These are phyloP conservation scores for Megaceryle maxima DNA, from an alignment of 2,113 vertebrate genomes.

Conservation along the genomic window DNA sequence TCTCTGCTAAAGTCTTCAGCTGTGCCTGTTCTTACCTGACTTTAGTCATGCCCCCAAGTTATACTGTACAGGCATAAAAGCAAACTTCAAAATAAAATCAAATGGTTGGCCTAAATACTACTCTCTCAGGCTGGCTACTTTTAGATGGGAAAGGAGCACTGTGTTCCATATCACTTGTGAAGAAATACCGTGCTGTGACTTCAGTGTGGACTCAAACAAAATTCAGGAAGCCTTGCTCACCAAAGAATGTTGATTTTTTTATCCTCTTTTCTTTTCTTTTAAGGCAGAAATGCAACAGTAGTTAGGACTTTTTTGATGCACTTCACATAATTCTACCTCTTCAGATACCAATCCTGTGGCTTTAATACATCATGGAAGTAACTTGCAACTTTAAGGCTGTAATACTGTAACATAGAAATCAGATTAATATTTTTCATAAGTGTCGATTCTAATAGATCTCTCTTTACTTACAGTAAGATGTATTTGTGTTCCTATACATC, in stretches of 20 bases:
- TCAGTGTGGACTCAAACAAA: background rate
- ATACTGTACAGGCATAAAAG: background rate
- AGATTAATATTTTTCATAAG: background rate
- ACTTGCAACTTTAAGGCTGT: background rate
- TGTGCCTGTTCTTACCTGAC: background rate
- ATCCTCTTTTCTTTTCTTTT: background rate
- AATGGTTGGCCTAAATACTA: background rate
- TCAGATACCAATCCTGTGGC: background rate
- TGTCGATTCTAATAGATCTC: background rate
- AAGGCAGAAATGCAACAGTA: background rate
- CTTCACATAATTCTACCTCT: background rate
- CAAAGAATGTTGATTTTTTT: background rate
- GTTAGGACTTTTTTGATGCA: background rate
- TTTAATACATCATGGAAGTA: background rate
- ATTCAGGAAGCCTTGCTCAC: background rate
- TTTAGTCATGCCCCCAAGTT: background rate
- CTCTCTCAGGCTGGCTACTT: background rate
- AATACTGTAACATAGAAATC: background rate
- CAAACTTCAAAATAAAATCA: background rate
- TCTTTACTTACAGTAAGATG: background rate
- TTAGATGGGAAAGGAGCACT: background rate
- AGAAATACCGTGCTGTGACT: background rate
- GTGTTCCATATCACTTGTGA: background rate
- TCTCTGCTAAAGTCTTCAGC: background rate
- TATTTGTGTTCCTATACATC: background rate